Base-by-base conservation (phyloP, 2,113 vertebrate species). In the Proterorhinus semilunaris region DNA sequence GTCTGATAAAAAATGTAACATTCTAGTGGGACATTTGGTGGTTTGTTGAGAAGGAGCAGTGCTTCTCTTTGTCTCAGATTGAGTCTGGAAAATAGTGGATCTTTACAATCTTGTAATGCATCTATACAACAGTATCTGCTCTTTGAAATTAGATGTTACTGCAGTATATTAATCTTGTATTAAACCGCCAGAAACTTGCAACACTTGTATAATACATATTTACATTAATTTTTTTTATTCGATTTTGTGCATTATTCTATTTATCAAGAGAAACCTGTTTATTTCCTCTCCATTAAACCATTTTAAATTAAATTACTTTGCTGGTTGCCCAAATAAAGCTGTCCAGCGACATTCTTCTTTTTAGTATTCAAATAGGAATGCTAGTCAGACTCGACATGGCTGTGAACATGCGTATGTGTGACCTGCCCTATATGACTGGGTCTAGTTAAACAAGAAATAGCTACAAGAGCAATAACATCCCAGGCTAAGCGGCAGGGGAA, bases 391-490 rank as follows among this genome's bases (percentile, higher is more conserved):
- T 50, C 13, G 11, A n/a, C 36, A n/a, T n/a, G 36, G 58, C n/a
- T 53, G 47, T n/a, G 21, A 13, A 52, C 53, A 11, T 45, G 0
- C 7, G 36, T 50, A 45, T 42, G 36, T 17, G 51, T 46, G 72
- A 66, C 74, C 63, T 48, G 10, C 46, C 67, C 61, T 72, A n/a
- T 72, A 13, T 71, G 68, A 21, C 10, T n/a, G 21, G 78, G 61
- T 51, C 82, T 75, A 66, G 76, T 89, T 81, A 80, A 85, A 79
- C 74, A 79, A 21, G 73, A 85, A 85, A 86, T 75, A 83, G 77
- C 83, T 76, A 76, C 84, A 89, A 83, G 61, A 80, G 80, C 80
- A 83, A 87, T 88, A 73, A 76, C 75, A 79, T 81, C 82, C 80
- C 68, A 64, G 48, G 79, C 71, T 82, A 86, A 89, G 76, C 75